Evolutionary conservation across 2,888 invertebrate genomes (phyloP).

Genomic region (Ptychoptera albimana): DNA sequence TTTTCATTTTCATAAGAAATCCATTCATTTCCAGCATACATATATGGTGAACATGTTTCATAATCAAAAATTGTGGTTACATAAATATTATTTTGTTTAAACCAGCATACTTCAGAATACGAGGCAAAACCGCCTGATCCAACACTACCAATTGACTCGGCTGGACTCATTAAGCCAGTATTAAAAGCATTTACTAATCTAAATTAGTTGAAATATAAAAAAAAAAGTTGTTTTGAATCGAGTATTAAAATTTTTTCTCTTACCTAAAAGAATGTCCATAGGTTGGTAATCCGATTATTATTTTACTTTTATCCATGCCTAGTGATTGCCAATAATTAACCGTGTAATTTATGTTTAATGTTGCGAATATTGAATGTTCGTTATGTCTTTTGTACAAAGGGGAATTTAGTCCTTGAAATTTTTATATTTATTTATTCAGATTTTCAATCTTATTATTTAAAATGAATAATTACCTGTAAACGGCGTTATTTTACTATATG

Average conservation of each 20-base stretch:
- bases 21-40: conserved; percentile 57
- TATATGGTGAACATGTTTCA: conserved; percentile 60
- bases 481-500: conserved; percentile 55
- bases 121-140: conserved; percentile 54
- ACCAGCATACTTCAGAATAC: conserved; percentile 53
- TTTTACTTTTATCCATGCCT: conserved; percentile 61
- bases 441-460: too few species aligned
- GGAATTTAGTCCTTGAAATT: conserved; percentile 49
- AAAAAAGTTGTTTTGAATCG: not conserved
- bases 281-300: conserved; percentile 73
- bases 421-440: not conserved
- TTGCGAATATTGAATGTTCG: conserved; percentile 47
- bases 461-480: conserved; percentile 40
- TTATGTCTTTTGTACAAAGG: conserved; percentile 48
- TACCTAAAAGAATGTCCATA: conserved; percentile 69
- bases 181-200: conserved; percentile 51
- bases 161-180: conserved; percentile 51
- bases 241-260: conserved; percentile 12
- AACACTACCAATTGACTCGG: conserved; percentile 47
- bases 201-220: conserved; percentile 9
- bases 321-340: conserved; percentile 57
- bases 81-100: conserved; percentile 34
- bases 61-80: conserved; percentile 44
- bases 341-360: conserved; percentile 69
- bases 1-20: conserved; percentile 60